Evolutionary conservation across 1,140 invertebrate species (phyloP), one percentile per base, ranked within the genome.

Genomic region (Pogonognathellus flavescens): DNA sequence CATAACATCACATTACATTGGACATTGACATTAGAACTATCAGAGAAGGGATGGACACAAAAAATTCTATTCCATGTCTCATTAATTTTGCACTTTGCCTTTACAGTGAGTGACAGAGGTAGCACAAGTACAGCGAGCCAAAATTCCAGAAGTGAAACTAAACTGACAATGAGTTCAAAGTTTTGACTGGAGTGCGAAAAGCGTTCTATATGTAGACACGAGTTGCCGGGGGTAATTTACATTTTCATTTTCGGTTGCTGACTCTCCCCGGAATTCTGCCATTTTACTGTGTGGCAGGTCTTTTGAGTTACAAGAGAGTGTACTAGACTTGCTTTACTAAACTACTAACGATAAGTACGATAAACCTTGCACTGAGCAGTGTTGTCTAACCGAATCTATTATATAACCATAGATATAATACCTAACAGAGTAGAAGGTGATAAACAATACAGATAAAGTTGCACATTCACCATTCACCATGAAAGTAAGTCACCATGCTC

Each of bases 71-170:
- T 76, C 31, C 41, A 76, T 16, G 31, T 76, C 70, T 76, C 70
- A 76, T 76, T 76, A 76, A 76, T 76, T 76, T 76, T 76, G 31
- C 70, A 76, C 70, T 76, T 76, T 76, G 70, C 25, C 14, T 76
- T 76, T 31, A 1, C 18, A 76, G 49, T 76, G 70, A 76, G 70
- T 76, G 70, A 49, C 70, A 76, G 70, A 25, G n/a, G 41, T 49
- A 76, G 25, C n/a, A n/a, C n/a, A n/a, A 76, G 49, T 76, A 49
- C 41, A 41, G 6, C 70, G 16, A n/a, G 16, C 6, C 41, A 49
- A 16, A 16, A 25, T n/a, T 49, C 41, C 31, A 49, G 14, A 9
- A n/a, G 16, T 57, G n/a, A 14, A 57, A 57, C n/a, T 57, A 13
- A n/a, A 57, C 53, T 57, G 53, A n/a, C 11, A n/a, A 57, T 76